Percentiles rank a stretch among this genome's conserved stretches.
Conservation (phyloP, 2,113 vertebrate genomes). For the Mobula birostris region DNA sequence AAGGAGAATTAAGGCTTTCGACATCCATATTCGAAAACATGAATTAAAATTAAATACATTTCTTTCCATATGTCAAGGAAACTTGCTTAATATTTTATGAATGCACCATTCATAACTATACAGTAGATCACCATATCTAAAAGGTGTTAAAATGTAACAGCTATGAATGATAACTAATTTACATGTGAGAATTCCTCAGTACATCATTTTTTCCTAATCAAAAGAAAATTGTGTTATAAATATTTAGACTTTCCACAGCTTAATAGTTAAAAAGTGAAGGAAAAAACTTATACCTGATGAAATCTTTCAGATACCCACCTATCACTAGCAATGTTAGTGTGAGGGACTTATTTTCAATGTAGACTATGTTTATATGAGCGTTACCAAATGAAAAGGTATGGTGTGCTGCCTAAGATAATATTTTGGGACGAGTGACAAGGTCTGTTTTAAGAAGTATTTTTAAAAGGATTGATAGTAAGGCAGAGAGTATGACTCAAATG, state of each 20-base stretch:
- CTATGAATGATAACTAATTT: neutral
- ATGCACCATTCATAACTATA: neutral
- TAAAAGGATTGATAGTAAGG: neutral
- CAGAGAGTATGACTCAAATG: neutral
- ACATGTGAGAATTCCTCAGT: neutral
- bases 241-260: neutral
- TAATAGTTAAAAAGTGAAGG: neutral
- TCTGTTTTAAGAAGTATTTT: neutral
- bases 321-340: neutral
- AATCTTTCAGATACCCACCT: neutral
- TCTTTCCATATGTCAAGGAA: neutral
- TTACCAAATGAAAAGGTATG: neutral
- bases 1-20: too few species aligned
- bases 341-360: neutral
- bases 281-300: neutral
- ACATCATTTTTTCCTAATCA: neutral
- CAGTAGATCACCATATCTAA: neutral
- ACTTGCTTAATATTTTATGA: neutral
- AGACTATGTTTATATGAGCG: neutral
- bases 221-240: neutral
- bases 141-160: neutral
- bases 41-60: too few species aligned
- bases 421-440: neutral
- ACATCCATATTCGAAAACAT: too few species aligned
- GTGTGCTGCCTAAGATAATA: neutral